Base-by-base conservation (phyloP, 2,888 invertebrate species). In the Oscheius sp. region DNA sequence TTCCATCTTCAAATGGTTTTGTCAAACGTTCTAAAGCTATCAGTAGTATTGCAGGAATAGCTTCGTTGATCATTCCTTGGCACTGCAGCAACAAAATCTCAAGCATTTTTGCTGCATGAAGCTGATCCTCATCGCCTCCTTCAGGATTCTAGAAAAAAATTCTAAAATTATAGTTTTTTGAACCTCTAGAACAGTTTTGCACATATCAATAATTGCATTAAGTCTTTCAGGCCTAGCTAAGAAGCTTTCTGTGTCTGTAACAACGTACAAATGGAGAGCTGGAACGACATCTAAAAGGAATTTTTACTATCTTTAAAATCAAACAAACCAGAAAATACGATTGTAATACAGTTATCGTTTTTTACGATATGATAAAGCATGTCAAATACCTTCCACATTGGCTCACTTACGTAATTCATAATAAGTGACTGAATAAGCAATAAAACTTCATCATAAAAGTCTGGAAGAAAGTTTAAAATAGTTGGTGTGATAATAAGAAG, bases 381-480 rank as follows among this genome's bases (percentile, higher is more conserved):
- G 91, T 88, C 73, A 37, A 67, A 71, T 17, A 69, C 66, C 23
- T 53, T 92, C 98, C 98, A 98, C 94, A 97, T 93, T 86, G 94
- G 93, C 39, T 92, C 91, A 0, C 95, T 94, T 83, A 99, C 92
- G 65, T 91, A 90, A 87, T 93, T 93, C 55, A 92, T 91, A 1
- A 96, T 96, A 80, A 98, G 89, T 87, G 94, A 95, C 87, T 93
- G 94, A 15, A 97, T 92, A 71, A 98, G 89, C 0, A 94, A 93
- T 86, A 97, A 91, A 1, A 95, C 93, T 89, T 97, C 96, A 88
- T 98, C 97, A 87, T 96, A 98, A 87, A 95, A 96, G 88, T 97
- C 97, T 92, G 85, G 20, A 82, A 81, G 39, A 5, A 39, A 20
- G 17, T 31, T n/a, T 29, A 37, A 29, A 34, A 45, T 20, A 37